These are phyloP conservation scores for Parnassius apollo DNA, from an alignment of 2,888 invertebrate genomes.

Conservation along the genomic window DNA sequence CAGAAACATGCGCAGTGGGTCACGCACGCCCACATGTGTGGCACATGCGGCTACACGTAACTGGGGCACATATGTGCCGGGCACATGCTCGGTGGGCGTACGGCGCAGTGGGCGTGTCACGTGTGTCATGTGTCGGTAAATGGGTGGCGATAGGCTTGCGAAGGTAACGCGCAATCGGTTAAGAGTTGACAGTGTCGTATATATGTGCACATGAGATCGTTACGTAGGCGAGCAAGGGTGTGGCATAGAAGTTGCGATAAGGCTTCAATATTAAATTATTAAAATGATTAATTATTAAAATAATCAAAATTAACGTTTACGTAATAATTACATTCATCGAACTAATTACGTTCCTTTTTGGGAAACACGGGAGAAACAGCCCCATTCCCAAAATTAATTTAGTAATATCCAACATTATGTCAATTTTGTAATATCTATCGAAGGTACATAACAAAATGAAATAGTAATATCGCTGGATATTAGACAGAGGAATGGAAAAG, in stretches of 20 bases:
- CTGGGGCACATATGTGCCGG: slow-evolving; percentile 58
- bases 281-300: neutral
- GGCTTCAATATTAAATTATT: neutral
- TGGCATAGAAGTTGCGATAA: slow-evolving; percentile 6
- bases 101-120: slow-evolving; percentile 59
- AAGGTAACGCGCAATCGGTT: slow-evolving; percentile 24
- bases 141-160: slow-evolving; percentile 50
- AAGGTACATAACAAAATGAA: slow-evolving; percentile 25
- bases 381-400: neutral
- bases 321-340: neutral
- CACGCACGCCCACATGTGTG: slow-evolving; percentile 63
- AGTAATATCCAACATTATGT: no score
- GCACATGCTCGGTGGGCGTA: slow-evolving; percentile 55
- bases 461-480: slow-evolving; percentile 34
- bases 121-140: slow-evolving; percentile 45
- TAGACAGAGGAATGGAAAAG: slow-evolving; percentile 36
- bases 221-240: slow-evolving; percentile 20
- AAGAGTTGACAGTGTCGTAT: slow-evolving; percentile 21
- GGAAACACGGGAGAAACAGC: neutral
- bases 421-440: neutral
- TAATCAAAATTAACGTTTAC: neutral
- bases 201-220: slow-evolving; percentile 18
- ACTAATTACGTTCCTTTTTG: no score
- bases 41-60: slow-evolving; percentile 53
- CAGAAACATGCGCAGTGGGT: slow-evolving; percentile 62